Evolutionary conservation across 2,888 invertebrate genomes (phyloP), one percentile per base, ranked within the genome.

Genomic region (Drosophila recens): DNA sequence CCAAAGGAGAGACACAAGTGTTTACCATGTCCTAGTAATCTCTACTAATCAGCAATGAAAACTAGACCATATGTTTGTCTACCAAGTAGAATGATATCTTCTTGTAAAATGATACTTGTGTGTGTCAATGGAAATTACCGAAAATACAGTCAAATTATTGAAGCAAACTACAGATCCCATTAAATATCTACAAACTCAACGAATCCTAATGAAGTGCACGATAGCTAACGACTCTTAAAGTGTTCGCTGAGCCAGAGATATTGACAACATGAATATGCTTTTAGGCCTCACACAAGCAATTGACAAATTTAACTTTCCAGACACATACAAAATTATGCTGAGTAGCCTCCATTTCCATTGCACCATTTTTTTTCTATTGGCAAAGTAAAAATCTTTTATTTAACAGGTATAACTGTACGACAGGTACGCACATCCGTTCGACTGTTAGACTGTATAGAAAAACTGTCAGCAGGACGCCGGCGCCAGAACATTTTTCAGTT

Each of bases 11-110:
- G 64, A 72, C 69, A 67, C 72, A 81, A 76, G 73, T 89, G 84
- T 77, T 81, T 87, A 69, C 75, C 69, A 79, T 82, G 77, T 75
- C 70, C 56, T 67, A 71, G 72, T 82, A 84, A 89, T 85, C 81
- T 82, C 65, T 73, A 87, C 85, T 89, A 89, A 85, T 85, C 89
- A 84, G 72, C 67, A 69, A 75, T 83, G 72, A 66, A 80, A 75
- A 69, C 81, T 66, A 65, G 52, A 53, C 62, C 67, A 57, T 23
- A 68, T 73, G 62, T 40, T 43, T 49, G 49, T 43, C 45, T 45
- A 27, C 15, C 15, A 17, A 62, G 82, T 68, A 75, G 72, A 65
- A 49, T 5, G 40, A 72, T 71, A 65, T 27, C 58, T 68, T 27
- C 20, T 52, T 38, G 62, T 46, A 63, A 56, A 30, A 8, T 36